These are phyloP conservation scores for Artemia sp. DNA, from an alignment of 2,888 invertebrate species.

Conservation along the genomic window DNA sequence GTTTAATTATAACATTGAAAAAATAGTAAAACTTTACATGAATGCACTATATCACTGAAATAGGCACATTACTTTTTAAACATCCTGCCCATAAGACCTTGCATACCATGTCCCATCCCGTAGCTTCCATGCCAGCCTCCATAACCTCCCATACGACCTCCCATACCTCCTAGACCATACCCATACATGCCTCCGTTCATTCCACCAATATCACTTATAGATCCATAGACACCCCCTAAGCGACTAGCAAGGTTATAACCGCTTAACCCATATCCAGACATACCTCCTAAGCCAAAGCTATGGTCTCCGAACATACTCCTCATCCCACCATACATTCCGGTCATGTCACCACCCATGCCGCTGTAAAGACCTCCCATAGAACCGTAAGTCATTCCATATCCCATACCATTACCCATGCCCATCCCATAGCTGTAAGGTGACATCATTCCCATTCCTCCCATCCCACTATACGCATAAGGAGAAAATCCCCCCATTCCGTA, in stretches of 20 bases:
- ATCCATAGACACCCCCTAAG: neutral
- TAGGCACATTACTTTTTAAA: no score
- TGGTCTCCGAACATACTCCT: neutral
- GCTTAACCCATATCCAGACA: neutral
- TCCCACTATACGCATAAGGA: no score
- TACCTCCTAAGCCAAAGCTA: neutral
- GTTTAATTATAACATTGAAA: no score
- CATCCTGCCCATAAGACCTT: no score
- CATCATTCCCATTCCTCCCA: no score
- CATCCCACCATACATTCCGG: neutral
- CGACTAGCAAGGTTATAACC: neutral
- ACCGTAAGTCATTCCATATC: no score
- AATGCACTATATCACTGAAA: no score
- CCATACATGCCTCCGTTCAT: slow-evolving; percentile 1
- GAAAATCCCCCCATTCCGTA: no score
- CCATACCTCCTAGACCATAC: neutral
- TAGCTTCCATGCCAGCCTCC: neutral
- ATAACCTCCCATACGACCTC: neutral
- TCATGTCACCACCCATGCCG: neutral
- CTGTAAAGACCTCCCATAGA: neutral
- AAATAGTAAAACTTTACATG: no score
- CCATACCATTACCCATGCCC: no score
- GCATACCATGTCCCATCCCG: neutral
- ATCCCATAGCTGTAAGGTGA: no score
- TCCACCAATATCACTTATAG: neutral